Percentiles rank a stretch among this genome's conserved stretches.
phyloP scores from a whole-genome alignment of 2,888 invertebrate genomes.

The Aricia artaxerxes region DNA sequence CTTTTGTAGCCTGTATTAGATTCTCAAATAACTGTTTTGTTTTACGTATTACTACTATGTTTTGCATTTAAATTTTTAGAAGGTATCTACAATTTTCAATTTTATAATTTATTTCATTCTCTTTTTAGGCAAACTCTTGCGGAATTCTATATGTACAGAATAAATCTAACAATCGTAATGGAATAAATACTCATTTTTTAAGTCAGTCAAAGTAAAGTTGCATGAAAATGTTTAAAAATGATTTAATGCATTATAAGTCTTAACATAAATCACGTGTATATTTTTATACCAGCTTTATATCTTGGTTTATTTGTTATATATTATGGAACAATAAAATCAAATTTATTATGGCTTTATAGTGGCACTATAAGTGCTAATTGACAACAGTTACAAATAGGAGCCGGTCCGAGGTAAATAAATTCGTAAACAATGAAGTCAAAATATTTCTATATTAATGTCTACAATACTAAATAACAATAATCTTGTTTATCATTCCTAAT shows the following conservation, averaged over 20 bases:
- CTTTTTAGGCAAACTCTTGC: too few relatives aligned
- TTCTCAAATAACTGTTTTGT: neutral
- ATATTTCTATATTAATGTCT: neutral
- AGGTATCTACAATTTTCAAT: too few relatives aligned
- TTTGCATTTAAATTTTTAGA: too few relatives aligned
- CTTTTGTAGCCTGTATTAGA: neutral
- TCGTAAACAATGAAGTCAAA: neutral
- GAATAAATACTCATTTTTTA: too few relatives aligned
- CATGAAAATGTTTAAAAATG: neutral
- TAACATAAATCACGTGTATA: neutral
- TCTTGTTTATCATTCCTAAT: neutral
- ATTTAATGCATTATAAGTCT: slow-evolving; percentile 1
- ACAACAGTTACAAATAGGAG: neutral
- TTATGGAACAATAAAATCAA: neutral
- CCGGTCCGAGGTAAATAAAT: neutral
- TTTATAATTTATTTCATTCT: too few relatives aligned
- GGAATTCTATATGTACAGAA: neutral
- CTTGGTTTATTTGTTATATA: neutral
- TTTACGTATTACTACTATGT: neutral
- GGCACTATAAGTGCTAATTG: neutral
- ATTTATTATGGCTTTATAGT: neutral
- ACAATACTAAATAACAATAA: neutral
- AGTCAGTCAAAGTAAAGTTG: too few relatives aligned
- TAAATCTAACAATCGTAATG: too few relatives aligned
- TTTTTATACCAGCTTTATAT: neutral